Evolutionary conservation across 1,140 invertebrate genomes (phyloP).

Genomic region (Drosophila simulans): DNA sequence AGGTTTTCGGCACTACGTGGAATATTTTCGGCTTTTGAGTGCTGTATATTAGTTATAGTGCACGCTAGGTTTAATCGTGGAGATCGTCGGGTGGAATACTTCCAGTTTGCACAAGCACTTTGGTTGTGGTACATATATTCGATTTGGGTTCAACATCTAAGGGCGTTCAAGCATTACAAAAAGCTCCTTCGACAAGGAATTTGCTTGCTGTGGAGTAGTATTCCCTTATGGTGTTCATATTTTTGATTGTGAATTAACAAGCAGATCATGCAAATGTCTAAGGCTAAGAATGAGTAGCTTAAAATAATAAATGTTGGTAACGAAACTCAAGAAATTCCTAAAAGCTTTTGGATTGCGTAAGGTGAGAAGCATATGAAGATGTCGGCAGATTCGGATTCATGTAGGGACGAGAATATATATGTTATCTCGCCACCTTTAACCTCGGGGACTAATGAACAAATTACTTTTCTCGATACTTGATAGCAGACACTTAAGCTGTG

Average conservation of each 20-base stretch:
- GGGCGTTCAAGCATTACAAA: conserved; percentile 66
- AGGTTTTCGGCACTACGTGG: conserved; percentile 38
- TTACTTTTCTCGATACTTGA: conserved; percentile 63
- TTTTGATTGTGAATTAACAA: conserved; percentile 48
- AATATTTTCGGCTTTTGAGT: conserved; percentile 12
- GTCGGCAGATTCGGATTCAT: conserved; percentile 23
- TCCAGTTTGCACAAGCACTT: conserved; percentile 33
- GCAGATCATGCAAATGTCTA: conserved; percentile 74
- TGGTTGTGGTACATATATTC: neutral
- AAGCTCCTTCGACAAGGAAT: conserved; percentile 48
- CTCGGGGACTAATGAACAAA: conserved; percentile 72
- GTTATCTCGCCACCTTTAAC: conserved; percentile 33
- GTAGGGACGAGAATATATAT: conserved; percentile 33
- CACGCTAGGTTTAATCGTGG: conserved; percentile 38
- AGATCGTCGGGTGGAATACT: conserved; percentile 26
- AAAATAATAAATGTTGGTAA: conserved; percentile 39
- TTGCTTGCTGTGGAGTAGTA: conserved; percentile 34
- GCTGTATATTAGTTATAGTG: conserved; percentile 39
- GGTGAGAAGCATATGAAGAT: conserved; percentile 65
- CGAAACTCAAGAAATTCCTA: conserved; percentile 36
- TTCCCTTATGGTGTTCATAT: conserved; percentile 11
- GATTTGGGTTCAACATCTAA: conserved; percentile 42
- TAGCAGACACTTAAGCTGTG: conserved; percentile 61
- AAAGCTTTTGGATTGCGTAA: conserved; percentile 39
- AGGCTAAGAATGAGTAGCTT: conserved; percentile 51